Percentiles rank a stretch among this genome's conserved stretches.
These are phyloP conservation scores for Steatocranus sp. DNA, from an alignment of 2,797 vertebrate species.

Conservation along the genomic window DNA sequence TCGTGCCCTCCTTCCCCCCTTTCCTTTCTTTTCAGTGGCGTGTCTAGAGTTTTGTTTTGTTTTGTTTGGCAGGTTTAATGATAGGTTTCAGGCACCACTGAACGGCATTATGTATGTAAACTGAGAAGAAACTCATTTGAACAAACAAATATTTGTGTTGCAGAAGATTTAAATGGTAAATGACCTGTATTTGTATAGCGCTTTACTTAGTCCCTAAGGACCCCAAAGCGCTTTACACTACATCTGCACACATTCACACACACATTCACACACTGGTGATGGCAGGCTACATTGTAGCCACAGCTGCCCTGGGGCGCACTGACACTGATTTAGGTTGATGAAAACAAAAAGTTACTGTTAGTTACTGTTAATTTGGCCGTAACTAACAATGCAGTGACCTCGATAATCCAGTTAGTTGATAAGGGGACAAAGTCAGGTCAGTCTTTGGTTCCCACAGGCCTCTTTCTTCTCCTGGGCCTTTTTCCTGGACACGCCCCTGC, in stretches of 20 bases:
- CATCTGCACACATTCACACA: not conserved
- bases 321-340: not conserved
- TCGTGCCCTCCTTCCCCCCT: not conserved
- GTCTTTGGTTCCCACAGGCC: conserved; percentile 21
- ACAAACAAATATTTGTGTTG: not conserved
- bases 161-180: not conserved
- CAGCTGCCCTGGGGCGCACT: not conserved
- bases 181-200: not conserved
- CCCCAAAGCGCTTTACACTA: not conserved
- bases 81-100: not conserved
- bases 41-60: conserved; percentile 29
- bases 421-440: conserved; percentile 29
- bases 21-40: conserved; percentile 13
- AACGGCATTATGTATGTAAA: not conserved
- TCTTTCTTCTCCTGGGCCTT: conserved; percentile 7
- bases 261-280: not conserved
- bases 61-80: not conserved
- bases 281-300: not conserved
- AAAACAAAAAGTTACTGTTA: not conserved
- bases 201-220: not conserved
- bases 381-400: conserved; percentile 31
- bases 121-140: not conserved
- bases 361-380: not conserved
- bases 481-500: conserved; percentile 38
- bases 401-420: conserved; percentile 28